phyloP scores from a whole-genome alignment of 1,140 invertebrate species.

The Trichonephila clavata region DNA sequence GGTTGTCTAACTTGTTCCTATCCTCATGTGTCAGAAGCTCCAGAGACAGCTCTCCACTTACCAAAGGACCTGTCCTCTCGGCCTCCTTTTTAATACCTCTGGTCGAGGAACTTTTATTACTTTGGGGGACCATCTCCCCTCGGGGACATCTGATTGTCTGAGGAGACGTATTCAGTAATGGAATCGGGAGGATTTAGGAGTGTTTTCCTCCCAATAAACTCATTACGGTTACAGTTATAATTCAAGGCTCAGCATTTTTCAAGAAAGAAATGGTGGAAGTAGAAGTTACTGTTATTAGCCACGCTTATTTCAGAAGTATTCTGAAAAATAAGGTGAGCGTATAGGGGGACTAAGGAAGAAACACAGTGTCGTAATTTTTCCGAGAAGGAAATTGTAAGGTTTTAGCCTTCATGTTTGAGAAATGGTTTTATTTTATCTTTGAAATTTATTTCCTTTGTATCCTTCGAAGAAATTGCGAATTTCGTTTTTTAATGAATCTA shows the following conservation, averaged over 20 bases:
- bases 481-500: no score
- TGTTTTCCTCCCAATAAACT: constrained; percentile 62
- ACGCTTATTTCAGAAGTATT: not conserved
- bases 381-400: no score
- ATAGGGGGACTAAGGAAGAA: no score
- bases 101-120: not conserved
- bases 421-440: no score
- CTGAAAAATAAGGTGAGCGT: not conserved
- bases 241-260: not conserved
- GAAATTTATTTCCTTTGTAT: no score
- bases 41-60: not conserved
- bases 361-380: no score
- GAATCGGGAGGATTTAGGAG: constrained; percentile 59
- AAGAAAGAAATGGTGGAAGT: constrained; percentile 31
- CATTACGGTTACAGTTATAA: constrained; percentile 57
- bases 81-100: constrained; percentile 20
- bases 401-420: no score
- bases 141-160: not conserved
- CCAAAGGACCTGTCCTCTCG: not conserved
- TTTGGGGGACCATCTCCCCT: not conserved
- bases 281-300: constrained; percentile 11
- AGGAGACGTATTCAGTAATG: constrained; percentile 24
- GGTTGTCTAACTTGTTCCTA: constrained; percentile 29
- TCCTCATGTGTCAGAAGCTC: constrained; percentile 23
- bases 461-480: no score